Percentiles rank a stretch among this genome's conserved stretches.
Conservation (phyloP, 1,140 invertebrate genomes). For the Capitella teleta region DNA sequence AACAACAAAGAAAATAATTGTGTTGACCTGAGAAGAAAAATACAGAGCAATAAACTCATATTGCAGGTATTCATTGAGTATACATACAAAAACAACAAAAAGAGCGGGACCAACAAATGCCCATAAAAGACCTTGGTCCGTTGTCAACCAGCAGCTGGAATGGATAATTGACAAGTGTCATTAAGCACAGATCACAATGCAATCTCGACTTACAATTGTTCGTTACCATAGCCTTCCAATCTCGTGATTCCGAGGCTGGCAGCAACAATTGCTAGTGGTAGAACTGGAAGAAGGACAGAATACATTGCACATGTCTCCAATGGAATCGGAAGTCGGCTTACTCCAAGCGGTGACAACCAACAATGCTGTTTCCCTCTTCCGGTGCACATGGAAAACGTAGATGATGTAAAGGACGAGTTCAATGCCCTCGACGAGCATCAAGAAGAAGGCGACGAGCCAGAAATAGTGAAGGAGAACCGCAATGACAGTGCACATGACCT, state of each 20-base stretch:
- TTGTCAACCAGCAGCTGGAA: constrained; percentile 11
- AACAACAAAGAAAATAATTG: constrained; percentile 8
- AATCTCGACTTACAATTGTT: constrained; percentile 2
- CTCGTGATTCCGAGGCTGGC: constrained; percentile 5
- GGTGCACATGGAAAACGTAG: constrained; percentile 12
- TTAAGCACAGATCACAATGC: background rate
- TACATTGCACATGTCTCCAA: background rate
- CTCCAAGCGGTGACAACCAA: constrained; percentile 6
- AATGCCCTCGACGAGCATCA: constrained; percentile 16
- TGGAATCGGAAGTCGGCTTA: background rate
- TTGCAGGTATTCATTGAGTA: background rate
- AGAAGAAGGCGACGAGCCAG: constrained; percentile 15
- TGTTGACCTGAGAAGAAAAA: constrained; percentile 2
- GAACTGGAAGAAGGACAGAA: constrained; percentile 3
- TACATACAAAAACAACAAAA: constrained; percentile 9
- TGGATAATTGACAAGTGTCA: background rate
- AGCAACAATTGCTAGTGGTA: constrained; percentile 10
- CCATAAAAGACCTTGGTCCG: constrained; percentile 8
- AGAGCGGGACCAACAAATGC: constrained; percentile 12
- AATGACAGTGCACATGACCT: constrained; percentile 10
- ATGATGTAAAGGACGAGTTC: constrained; percentile 12
- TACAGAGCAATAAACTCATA: background rate
- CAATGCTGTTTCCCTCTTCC: constrained; percentile 4
- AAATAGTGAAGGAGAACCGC: constrained; percentile 16
- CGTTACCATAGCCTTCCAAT: constrained; percentile 6